Conservation (phyloP, 2,113 vertebrate species). For the Pseudorasbora parva region DNA sequence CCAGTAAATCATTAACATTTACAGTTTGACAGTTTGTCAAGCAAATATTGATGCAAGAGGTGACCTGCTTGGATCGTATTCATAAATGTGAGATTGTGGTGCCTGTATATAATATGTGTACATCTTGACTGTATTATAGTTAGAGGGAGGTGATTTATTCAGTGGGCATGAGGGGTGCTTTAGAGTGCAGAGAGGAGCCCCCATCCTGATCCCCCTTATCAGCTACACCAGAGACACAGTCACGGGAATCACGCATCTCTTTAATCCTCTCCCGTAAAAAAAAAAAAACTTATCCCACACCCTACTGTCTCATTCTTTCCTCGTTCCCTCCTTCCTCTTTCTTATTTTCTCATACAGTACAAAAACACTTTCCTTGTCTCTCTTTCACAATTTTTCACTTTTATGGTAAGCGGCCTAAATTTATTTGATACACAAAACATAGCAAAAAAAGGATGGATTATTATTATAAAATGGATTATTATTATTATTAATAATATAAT, state of each 20-base stretch:
- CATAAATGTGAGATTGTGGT: not conserved
- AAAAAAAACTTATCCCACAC: slow-evolving; percentile 8
- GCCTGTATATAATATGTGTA: too few species aligned
- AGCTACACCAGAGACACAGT: slow-evolving; percentile 62
- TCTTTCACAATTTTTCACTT: not conserved
- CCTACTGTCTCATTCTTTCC: not conserved
- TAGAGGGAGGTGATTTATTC: slow-evolving; percentile 36
- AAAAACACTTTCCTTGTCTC: not conserved
- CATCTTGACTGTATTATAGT: not conserved
- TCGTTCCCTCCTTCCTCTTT: not conserved
- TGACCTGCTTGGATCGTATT: not conserved
- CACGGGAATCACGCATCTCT: slow-evolving; percentile 51
- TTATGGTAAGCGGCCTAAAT: too few species aligned
- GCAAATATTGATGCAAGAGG: not conserved
- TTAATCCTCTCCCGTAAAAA: slow-evolving; percentile 25
- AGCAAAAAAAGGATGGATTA: too few species aligned
- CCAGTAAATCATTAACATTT: slow-evolving; percentile 7
- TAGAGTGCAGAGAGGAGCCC: not conserved
- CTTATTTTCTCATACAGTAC: not conserved
- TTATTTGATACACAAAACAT: too few species aligned
- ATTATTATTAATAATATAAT: too few species aligned
- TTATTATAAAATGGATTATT: too few species aligned
- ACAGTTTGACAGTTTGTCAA: slow-evolving; percentile 10
- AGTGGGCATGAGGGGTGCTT: not conserved
- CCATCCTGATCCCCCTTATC: slow-evolving; percentile 67